Evolutionary conservation across 2,888 invertebrate genomes (phyloP).

Genomic region (Nezara viridula): DNA sequence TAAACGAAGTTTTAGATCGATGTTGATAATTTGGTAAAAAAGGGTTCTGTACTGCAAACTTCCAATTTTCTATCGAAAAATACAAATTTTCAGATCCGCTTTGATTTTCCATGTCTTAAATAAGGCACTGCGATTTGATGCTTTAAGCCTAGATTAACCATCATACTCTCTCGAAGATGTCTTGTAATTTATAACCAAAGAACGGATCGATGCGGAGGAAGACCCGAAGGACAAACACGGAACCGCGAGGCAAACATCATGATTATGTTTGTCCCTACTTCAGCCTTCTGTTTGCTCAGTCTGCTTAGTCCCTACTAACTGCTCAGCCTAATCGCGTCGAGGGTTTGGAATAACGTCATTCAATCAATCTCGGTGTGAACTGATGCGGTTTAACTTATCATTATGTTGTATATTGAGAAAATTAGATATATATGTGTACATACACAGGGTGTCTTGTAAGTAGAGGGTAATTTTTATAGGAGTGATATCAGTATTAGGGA

Average conservation of each 20-base stretch:
- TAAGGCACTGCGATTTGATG: neutral
- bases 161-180: neutral
- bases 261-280: conserved; percentile 42
- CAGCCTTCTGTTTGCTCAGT: neutral
- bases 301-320: neutral
- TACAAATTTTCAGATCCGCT: too few species aligned
- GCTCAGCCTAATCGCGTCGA: neutral
- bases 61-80: too few species aligned
- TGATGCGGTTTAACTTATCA: neutral
- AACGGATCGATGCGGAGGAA: neutral
- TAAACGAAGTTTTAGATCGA: too few species aligned
- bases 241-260: conserved; percentile 34
- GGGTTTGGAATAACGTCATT: neutral
- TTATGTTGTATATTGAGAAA: too few species aligned
- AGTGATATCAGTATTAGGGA: too few species aligned
- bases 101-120: too few species aligned
- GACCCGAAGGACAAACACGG: neutral
- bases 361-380: too few species aligned
- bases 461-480: too few species aligned
- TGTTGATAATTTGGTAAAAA: too few species aligned
- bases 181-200: neutral
- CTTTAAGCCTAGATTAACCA: neutral
- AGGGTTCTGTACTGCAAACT: too few species aligned
- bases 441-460: too few species aligned
- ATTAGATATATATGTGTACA: too few species aligned